Conservation (phyloP, 2,888 invertebrate genomes). For the Salticus scenicus region DNA sequence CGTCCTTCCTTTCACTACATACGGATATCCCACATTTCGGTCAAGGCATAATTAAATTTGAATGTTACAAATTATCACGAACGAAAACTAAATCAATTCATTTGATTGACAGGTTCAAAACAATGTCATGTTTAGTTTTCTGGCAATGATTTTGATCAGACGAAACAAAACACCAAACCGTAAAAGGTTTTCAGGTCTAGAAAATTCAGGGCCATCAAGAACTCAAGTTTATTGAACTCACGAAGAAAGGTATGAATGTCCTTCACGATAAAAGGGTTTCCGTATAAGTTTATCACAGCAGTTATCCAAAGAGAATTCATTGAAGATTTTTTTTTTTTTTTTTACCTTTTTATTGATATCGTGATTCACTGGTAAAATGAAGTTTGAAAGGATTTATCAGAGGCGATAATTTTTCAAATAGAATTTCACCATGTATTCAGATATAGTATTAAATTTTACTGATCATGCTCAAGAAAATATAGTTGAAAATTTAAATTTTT, state of each 20-base stretch:
- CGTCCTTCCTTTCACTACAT: not conserved
- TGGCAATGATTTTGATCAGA: not conserved
- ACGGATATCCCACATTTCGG: conserved; percentile 26
- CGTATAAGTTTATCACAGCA: too few species aligned
- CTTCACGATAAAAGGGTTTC: not conserved
- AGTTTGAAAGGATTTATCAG: too few species aligned
- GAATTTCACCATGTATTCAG: too few species aligned
- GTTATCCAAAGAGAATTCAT: too few species aligned
- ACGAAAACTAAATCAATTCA: not conserved
- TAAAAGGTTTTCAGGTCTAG: conserved; percentile 7
- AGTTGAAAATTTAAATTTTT: too few species aligned
- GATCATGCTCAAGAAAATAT: too few species aligned
- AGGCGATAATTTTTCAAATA: too few species aligned
- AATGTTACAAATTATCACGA: conserved; percentile 14
- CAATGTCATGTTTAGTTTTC: conserved; percentile 27
- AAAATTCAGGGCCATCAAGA: conserved; percentile 7
- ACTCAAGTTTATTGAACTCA: not conserved
- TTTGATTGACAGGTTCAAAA: conserved; percentile 37
- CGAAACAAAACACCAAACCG: not conserved
- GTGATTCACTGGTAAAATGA: too few species aligned
- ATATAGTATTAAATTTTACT: too few species aligned
- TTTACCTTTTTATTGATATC: too few species aligned
- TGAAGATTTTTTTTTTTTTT: too few species aligned
- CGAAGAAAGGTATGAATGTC: not conserved
- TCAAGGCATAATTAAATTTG: conserved; percentile 32